Conservation (phyloP, 2,113 vertebrate species). For the Cyanistes caeruleus region DNA sequence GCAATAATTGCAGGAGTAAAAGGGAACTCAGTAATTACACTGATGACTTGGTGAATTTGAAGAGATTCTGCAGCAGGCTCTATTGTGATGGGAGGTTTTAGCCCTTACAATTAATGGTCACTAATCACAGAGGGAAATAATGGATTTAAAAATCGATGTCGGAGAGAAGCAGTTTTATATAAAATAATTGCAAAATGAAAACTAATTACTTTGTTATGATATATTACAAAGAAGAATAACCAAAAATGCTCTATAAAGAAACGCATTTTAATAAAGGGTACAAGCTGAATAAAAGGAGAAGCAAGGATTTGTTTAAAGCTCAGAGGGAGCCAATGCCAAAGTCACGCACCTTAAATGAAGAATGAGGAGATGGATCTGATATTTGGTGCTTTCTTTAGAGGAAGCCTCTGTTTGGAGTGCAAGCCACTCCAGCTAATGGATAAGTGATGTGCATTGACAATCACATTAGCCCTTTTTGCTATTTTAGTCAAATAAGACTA, state of each 20-base stretch:
- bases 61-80: neutral
- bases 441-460: constrained; percentile 23
- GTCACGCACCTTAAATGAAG: neutral
- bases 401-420: neutral
- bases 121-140: neutral
- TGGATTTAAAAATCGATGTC: neutral
- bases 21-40: neutral
- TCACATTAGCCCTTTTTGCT: constrained; percentile 53
- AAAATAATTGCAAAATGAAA: neutral
- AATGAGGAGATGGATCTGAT: neutral
- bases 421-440: constrained; percentile 32
- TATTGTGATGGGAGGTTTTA: neutral
- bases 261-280: neutral
- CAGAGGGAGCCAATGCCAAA: neutral
- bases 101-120: neutral
- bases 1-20: neutral
- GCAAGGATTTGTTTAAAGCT: neutral
- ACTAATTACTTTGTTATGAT: neutral
- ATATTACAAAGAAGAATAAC: neutral
- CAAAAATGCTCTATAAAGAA: neutral
- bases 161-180: neutral
- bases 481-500: constrained; percentile 31
- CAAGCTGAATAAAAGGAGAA: neutral
- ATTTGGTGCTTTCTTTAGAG: neutral
- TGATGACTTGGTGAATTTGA: neutral